A percentile compares a stretch with the other conserved stretches of the same genome.
phyloP scores from a whole-genome alignment of 1,140 invertebrate species.

The Argopecten irradians region DNA sequence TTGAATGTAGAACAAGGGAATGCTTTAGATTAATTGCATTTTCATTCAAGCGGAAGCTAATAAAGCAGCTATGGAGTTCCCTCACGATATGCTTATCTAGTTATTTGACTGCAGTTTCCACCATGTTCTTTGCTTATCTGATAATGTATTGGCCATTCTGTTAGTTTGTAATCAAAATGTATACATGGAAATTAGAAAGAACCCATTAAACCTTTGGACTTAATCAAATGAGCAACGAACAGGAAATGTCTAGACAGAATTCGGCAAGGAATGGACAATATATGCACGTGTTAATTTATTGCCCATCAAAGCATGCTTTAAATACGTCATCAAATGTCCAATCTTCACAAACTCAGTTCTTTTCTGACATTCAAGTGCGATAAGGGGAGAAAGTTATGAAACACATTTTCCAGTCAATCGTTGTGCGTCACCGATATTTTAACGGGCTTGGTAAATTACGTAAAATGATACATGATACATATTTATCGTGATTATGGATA shows the following conservation, averaged over 20 bases:
- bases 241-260: neutral
- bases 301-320: neutral
- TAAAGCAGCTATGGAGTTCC: neutral
- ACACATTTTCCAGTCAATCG: neutral
- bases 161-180: neutral
- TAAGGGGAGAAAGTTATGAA: neutral
- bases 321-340: neutral
- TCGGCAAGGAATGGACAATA: neutral
- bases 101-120: neutral
- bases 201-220: neutral
- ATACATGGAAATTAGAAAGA: neutral
- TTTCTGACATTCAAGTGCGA: neutral
- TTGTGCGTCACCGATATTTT: conserved; percentile 4
- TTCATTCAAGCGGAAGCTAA: neutral
- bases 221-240: neutral
- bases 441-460: neutral
- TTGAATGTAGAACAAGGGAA: neutral
- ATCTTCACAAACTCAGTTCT: neutral
- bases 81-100: neutral
- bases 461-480: neutral
- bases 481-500: neutral
- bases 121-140: neutral
- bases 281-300: neutral
- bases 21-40: neutral
- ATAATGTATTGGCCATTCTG: neutral